Evolutionary conservation across 2,113 vertebrate species (phyloP), one percentile per base, ranked within the genome.

Genomic region (Corythornis cristatus): DNA sequence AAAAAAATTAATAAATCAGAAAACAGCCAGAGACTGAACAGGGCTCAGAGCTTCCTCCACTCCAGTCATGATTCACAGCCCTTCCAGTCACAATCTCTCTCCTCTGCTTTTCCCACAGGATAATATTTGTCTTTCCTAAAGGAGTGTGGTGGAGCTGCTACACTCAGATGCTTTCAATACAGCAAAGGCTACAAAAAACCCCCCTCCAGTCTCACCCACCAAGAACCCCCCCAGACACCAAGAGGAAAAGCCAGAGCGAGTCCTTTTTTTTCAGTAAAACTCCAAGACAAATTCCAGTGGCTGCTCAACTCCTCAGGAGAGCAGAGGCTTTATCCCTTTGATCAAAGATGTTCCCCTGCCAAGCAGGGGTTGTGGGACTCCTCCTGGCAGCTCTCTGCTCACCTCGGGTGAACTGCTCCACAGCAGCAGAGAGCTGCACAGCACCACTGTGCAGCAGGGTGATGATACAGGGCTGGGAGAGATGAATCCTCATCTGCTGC

Each of bases 121-220:
- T 5, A 90, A 51, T 43, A 62, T 76, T 91, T 93, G 67, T 35
- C 58, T 92, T 89, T 87, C 82, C 74, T 65, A 62, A 79, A 93
- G 54, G 31, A 72, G 78, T 0, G 17, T 12, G n/a, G 61, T 37
- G 16, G 29, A 90, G 51, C 45, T 76, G 40, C 56, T 70, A 40
- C 37, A 33, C 46, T 79, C 33, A 17, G 37, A 45, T 2, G 10
- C 70, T 80, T 40, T 79, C 81, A 58, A 4, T 33, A 9, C 0
- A 28, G 35, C 21, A 82, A 62, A 4, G 61, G 58, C 66, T 83
- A 48, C 48, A 75, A 74, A 62, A 58, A 82, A 67, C 5, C 57
- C 19, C 8, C 26, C 12, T 14, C 43, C 45, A 23, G 64, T 22
- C 33, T 80, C 33, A 0, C 68, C 60, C 61, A 81, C 4, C 82